Evolutionary conservation across 2,797 vertebrate species (phyloP), one percentile per base, ranked within the genome.

Genomic region (Phaenicophaeus curvirostris): DNA sequence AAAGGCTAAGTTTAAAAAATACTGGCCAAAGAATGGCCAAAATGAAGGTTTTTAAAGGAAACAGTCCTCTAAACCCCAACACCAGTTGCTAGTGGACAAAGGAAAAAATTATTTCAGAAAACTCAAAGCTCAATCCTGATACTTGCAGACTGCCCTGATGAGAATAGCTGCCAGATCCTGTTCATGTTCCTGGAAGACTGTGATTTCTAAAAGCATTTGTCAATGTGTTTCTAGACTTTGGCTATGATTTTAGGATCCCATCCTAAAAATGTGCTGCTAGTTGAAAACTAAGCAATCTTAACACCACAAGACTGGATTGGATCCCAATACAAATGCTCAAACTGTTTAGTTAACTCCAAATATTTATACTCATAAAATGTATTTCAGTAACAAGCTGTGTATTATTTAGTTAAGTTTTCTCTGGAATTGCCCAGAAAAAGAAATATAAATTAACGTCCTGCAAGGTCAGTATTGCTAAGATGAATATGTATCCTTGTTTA

Each of bases 401-500:
- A 66, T 88, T 81, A 67, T 86, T 95, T 87, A 65, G 33, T 41
- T 44, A 88, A 55, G 66, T 84, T 86, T 93, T 88, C 37, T 54
- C 46, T 87, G 28, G n/a, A 94, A 67, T 80, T 83, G 58, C 46
- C 59, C 63, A 84, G 88, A 92, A 94, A 83, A 31, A 90, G 57
- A 89, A 86, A 87, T 72, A 78, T 17, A 65, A 94, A 63, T 76
- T 63, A 44, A 75, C 94, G 91, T 93, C 71, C 74, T 90, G 42
- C 51, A 83, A 86, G 48, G 39, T 48, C 75, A 72, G 28, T 81
- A 35, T 87, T 77, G 13, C 72, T 87, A 67, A 94, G 55, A 90
- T 79, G 61, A 90, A 89, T 87, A 72, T 28, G 74, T 67, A 79
- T 75, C 73, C 54, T 61, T 95, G 85, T 95, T 97, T 96, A 94